Base-by-base conservation (phyloP, 64 coral and sea anemone species). In the Pocillopora damicornis region DNA sequence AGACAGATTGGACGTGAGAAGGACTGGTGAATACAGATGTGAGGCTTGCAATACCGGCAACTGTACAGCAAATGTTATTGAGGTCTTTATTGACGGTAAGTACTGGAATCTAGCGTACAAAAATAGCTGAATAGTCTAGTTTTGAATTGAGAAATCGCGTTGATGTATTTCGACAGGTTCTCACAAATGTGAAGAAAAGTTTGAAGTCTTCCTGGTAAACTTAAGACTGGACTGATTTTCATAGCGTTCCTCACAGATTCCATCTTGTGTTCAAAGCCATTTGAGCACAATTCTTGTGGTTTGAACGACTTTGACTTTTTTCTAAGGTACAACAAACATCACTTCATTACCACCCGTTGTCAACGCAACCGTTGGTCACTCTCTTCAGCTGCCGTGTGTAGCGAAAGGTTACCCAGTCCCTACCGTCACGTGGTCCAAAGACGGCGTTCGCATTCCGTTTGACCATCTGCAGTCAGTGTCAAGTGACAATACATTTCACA, bases 21-120 rank as follows among this genome's bases (percentile, higher is more conserved):
- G 93, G 74, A 92, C 80, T 37, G 94, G 94, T 45, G 61, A 62
- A 22, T 96, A 96, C 78, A 96, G 93, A 35, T 96, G 94, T 11
- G 81, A 87, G 2, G 82, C 88, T 20, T 90, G 88, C 59, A 96
- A 96, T 75, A 59, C 37, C 63, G 94, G 88, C 10, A 91, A 91
- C 5, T 93, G 88, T 15, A 75, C 76, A 4, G 83, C 92, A 11
- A 82, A 90, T 76, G 90, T 77, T 2, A 92, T 92, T 16, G 79
- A 14, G 63, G 78, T 96, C 45, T 89, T 87, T 25, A 91, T 96
- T 20, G 62, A 72, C 61, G 94, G 94, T 94, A n/a, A 85, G 81
- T 85, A 68, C 15, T 20, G 75, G 42, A 13, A 11, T 14, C 18
- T 22, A 22, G 11, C 22, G n/a, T 20, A 20, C 18, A 0, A 25